These are phyloP conservation scores for Phylloscopus collybita DNA, from an alignment of 2,797 vertebrate species.

Conservation along the genomic window DNA sequence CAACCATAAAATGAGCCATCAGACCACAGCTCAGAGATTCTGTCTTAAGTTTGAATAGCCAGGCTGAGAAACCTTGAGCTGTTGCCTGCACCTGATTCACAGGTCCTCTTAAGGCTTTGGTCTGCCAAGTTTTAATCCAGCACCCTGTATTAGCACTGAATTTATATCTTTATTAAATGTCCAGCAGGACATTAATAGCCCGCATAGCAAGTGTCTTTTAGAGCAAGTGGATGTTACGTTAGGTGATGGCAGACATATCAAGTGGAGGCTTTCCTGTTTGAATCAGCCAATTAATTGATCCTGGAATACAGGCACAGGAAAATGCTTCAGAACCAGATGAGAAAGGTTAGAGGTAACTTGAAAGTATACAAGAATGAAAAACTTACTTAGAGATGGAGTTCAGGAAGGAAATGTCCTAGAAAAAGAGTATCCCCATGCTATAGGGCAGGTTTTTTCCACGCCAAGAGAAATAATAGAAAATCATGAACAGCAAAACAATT, in stretches of 20 bases:
- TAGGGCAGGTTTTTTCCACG: neutral
- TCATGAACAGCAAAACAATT: neutral
- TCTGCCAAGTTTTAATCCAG: neutral
- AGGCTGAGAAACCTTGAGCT: neutral
- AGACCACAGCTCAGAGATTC: neutral
- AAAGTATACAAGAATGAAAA: neutral
- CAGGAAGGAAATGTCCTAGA: neutral
- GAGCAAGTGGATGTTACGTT: neutral
- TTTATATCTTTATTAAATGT: neutral
- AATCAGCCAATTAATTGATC: neutral
- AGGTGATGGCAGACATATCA: neutral
- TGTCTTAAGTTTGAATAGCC: neutral
- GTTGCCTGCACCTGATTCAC: neutral
- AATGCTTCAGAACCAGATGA: neutral
- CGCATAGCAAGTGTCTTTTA: neutral
- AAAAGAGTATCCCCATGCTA: neutral
- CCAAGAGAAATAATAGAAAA: neutral
- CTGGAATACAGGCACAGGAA: neutral
- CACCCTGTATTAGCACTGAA: neutral
- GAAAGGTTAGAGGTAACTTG: neutral
- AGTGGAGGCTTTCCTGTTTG: neutral
- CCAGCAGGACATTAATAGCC: neutral
- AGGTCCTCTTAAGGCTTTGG: neutral
- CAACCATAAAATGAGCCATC: slow-evolving; percentile 26
- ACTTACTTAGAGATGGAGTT: neutral